Evolutionary conservation across 1,140 invertebrate genomes (phyloP).

Genomic region (Contarinia nasturtii): DNA sequence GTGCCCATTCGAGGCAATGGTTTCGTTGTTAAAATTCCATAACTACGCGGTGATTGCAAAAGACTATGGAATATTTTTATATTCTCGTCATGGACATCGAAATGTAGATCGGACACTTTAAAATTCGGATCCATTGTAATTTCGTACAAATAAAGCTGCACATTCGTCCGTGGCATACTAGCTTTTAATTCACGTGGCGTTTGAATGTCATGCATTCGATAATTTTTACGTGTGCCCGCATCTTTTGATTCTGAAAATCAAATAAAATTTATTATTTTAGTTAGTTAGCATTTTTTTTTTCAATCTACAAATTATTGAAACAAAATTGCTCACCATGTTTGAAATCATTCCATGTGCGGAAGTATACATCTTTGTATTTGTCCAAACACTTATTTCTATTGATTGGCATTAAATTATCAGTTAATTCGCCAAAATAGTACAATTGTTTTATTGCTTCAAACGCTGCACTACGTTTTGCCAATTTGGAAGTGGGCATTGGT

Average conservation of each 20-base stretch:
- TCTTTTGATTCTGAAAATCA: neutral
- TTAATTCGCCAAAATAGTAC: constrained; percentile 54
- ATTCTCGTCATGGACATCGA: constrained; percentile 6
- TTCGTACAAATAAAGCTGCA: constrained; percentile 13
- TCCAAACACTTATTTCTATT: constrained; percentile 32
- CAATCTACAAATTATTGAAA: constrained; percentile 14
- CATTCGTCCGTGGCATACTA: constrained; percentile 11
- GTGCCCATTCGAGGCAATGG: constrained; percentile 32
- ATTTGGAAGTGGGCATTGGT: constrained; percentile 30
- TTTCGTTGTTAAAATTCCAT: constrained; percentile 36
- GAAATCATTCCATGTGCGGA: constrained; percentile 30
- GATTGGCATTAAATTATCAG: constrained; percentile 52
- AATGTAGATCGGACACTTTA: constrained; percentile 1
- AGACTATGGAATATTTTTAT: constrained; percentile 17
- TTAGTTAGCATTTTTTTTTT: too few relatives aligned
- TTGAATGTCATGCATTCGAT: constrained; percentile 50
- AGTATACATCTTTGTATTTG: constrained; percentile 13
- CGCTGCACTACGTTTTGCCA: constrained; percentile 65
- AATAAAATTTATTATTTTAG: neutral
- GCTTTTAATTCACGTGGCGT: constrained; percentile 13
- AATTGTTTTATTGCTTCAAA: constrained; percentile 52
- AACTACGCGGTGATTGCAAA: constrained; percentile 22
- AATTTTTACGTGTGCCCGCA: constrained; percentile 47
- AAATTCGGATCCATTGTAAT: constrained; percentile 11
- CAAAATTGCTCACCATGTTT: constrained; percentile 12